Conservation (phyloP, 2,113 vertebrate genomes). For the Chionodraco myersi region DNA sequence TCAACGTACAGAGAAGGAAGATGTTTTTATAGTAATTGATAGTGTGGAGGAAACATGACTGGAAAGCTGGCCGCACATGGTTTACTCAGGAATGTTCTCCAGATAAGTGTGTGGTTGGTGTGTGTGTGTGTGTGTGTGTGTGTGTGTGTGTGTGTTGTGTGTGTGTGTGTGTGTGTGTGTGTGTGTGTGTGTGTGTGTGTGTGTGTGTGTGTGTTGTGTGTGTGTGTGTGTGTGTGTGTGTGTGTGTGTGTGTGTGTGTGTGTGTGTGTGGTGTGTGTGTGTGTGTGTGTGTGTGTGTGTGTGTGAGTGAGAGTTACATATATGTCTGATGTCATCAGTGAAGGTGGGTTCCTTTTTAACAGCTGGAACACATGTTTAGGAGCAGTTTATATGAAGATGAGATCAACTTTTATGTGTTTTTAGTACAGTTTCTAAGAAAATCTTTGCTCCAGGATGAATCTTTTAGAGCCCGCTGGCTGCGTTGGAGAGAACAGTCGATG, state of each 20-base stretch:
- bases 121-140: constrained; percentile 12
- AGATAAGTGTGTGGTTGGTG: constrained; percentile 46
- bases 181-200: constrained; percentile 13
- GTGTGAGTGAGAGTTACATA: constrained; percentile 52
- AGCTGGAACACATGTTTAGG: constrained; percentile 46
- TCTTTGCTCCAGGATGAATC: constrained; percentile 35
- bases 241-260: constrained; percentile 19
- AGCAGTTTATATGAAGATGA: constrained; percentile 10
- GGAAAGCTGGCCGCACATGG: constrained; percentile 55
- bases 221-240: constrained; percentile 23
- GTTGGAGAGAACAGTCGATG: constrained; percentile 24
- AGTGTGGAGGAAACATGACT: constrained; percentile 16
- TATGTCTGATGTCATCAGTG: constrained; percentile 77
- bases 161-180: not conserved
- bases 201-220: constrained; percentile 18
- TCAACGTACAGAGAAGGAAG: not conserved
- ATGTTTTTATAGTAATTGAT: not conserved
- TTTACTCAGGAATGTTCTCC: constrained; percentile 69
- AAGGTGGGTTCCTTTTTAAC: constrained; percentile 60
- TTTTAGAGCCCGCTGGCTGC: constrained; percentile 17
- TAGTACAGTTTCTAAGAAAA: constrained; percentile 43
- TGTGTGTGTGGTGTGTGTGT: not conserved
- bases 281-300: constrained; percentile 11
- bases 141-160: constrained; percentile 15
- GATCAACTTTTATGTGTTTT: not conserved